Conservation (phyloP, 2,113 vertebrate genomes). For the Condylura cristata region DNA sequence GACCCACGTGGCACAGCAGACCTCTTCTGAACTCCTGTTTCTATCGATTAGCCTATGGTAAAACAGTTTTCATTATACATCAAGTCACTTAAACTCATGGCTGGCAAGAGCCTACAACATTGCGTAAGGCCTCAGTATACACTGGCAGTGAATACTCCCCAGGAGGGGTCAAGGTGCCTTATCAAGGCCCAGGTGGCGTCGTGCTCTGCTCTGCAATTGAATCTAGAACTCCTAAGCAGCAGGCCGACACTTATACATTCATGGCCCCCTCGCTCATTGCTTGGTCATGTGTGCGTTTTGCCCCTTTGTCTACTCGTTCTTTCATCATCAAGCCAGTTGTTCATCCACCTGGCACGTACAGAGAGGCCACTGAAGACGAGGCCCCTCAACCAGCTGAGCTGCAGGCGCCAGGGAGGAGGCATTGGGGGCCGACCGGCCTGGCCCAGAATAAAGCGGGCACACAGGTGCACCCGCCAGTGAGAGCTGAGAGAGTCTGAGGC, state of each 20-base stretch:
- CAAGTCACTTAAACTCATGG: too few relatives aligned
- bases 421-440: neutral
- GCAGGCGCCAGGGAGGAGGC: neutral
- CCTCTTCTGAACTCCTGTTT: too few relatives aligned
- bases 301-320: neutral
- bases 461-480: neutral
- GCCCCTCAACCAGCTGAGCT: neutral
- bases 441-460: fast-evolving
- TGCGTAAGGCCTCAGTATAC: too few relatives aligned
- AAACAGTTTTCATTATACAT: too few relatives aligned
- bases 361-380: neutral
- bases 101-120: too few relatives aligned
- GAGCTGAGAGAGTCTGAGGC: neutral
- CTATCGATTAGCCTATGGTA: too few relatives aligned
- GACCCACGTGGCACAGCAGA: too few relatives aligned
- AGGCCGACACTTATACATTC: neutral
- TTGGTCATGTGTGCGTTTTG: neutral
- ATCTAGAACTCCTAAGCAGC: neutral
- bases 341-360: neutral
- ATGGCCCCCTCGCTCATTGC: neutral
- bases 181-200: too few relatives aligned
- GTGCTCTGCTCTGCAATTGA: neutral
- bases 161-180: neutral
- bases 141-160: neutral
- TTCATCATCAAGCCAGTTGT: neutral